phyloP scores from a whole-genome alignment of 1,140 invertebrate genomes.

The Arctopsyche grandis region DNA sequence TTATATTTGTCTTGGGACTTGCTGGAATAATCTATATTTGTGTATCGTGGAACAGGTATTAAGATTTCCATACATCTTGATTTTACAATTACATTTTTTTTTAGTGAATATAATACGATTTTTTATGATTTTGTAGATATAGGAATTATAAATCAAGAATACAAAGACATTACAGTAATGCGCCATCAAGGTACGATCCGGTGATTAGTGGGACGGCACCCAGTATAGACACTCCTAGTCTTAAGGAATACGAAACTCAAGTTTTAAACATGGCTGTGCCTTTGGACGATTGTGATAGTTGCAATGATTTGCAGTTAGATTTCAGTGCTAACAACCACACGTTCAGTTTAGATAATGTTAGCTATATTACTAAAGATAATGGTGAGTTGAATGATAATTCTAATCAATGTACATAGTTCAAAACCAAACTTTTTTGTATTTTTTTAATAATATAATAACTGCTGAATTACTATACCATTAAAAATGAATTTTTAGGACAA shows the following conservation, averaged over 20 bases:
- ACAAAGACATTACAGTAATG: conserved; percentile 68
- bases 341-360: conserved; percentile 85
- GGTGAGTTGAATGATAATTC: conserved; percentile 59
- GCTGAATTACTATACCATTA: background rate
- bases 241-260: conserved; percentile 89
- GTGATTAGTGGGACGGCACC: conserved; percentile 77
- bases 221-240: conserved; percentile 60
- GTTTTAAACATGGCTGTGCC: conserved; percentile 90
- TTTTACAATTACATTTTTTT: background rate
- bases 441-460: no score
- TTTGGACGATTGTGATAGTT: conserved; percentile 76
- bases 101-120: conserved; percentile 23
- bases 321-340: conserved; percentile 88
- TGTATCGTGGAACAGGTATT: conserved; percentile 90
- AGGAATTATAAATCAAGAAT: conserved; percentile 81
- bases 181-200: conserved; percentile 76
- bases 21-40: conserved; percentile 92
- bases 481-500: conserved; percentile 69
- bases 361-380: conserved; percentile 85
- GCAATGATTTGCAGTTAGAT: conserved; percentile 81
- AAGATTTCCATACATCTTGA: background rate
- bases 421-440: no score
- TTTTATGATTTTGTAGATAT: conserved; percentile 67
- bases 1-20: conserved; percentile 86
- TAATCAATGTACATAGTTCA: background rate